phyloP scores from a whole-genome alignment of 1,140 invertebrate species.

The Dolichoris vasculosae region DNA sequence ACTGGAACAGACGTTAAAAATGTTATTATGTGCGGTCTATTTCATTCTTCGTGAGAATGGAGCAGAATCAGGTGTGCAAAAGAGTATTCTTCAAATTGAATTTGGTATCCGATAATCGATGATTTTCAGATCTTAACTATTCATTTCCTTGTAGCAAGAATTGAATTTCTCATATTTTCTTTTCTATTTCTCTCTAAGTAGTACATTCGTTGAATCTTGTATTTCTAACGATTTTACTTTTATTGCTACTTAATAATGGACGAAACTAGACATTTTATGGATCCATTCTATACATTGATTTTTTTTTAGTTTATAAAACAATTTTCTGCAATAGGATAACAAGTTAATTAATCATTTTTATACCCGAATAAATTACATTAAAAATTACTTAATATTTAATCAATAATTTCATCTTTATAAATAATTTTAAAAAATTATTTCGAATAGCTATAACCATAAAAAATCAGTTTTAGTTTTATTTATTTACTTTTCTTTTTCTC shows the following conservation, averaged over 20 bases:
- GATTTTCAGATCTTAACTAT: conserved; percentile 38
- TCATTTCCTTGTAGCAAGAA: conserved; percentile 52
- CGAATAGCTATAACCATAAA: no score
- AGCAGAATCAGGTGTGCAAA: not conserved
- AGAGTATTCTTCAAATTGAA: conserved; percentile 48
- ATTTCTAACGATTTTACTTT: not conserved
- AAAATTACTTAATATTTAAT: no score
- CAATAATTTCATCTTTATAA: no score
- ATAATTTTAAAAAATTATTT: no score
- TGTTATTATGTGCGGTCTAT: conserved; percentile 32
- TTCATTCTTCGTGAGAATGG: conserved; percentile 12
- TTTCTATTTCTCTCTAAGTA: not conserved
- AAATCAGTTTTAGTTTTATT: no score
- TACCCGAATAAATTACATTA: not conserved
- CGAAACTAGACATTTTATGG: conserved; percentile 30
- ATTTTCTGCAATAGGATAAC: not conserved
- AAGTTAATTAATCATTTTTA: not conserved
- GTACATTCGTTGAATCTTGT: not conserved
- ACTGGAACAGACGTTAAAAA: not conserved
- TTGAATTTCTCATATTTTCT: conserved; percentile 45
- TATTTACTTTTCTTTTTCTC: no score
- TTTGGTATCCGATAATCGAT: conserved; percentile 55
- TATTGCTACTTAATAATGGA: conserved; percentile 3
- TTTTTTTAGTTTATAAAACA: not conserved
- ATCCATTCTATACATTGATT: not conserved